A percentile compares a stretch with the other conserved stretches of the same genome.
Conservation (phyloP, 2,888 invertebrate species). For the Aromia moschata region DNA sequence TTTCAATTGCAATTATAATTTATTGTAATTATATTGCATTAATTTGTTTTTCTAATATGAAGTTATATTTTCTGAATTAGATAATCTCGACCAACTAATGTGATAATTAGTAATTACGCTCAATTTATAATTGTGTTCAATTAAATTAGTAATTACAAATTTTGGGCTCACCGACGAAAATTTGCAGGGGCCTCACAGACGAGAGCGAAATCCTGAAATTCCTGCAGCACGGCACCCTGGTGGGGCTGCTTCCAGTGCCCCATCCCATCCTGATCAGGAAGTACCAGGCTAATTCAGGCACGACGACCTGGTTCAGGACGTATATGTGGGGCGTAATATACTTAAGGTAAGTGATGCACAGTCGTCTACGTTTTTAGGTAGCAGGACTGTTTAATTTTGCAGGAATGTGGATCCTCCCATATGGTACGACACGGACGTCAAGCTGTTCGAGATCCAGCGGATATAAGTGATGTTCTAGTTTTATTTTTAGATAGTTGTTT, state of each 20-base stretch:
- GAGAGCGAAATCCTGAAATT: constrained; percentile 99
- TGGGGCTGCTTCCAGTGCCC: constrained; percentile 96
- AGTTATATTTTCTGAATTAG: too few relatives aligned
- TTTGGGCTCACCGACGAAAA: too few relatives aligned
- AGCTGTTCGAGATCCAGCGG: constrained; percentile 97
- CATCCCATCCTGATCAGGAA: constrained; percentile 99
- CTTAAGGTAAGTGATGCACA: constrained; percentile 77
- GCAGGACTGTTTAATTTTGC: too few relatives aligned
- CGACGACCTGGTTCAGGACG: constrained; percentile 99
- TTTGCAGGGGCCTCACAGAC: constrained; percentile 91
- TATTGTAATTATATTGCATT: too few relatives aligned
- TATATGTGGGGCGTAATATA: constrained; percentile 99
- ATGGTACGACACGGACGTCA: constrained; percentile 99
- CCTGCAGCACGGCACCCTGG: constrained; percentile 97
- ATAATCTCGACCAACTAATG: too few relatives aligned
- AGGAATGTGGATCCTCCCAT: constrained; percentile 98
- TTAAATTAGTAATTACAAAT: too few relatives aligned
- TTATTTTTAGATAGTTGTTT: constrained; percentile 22
- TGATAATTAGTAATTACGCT: too few relatives aligned
- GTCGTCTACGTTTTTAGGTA: constrained; percentile 2
- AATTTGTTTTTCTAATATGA: too few relatives aligned
- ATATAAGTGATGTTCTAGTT: constrained; percentile 68
- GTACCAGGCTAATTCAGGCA: constrained; percentile 98
- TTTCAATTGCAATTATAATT: too few relatives aligned
- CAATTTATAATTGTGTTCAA: too few relatives aligned